phyloP scores from a whole-genome alignment of 2,797 vertebrate species.

The Enteromius treurensis region DNA sequence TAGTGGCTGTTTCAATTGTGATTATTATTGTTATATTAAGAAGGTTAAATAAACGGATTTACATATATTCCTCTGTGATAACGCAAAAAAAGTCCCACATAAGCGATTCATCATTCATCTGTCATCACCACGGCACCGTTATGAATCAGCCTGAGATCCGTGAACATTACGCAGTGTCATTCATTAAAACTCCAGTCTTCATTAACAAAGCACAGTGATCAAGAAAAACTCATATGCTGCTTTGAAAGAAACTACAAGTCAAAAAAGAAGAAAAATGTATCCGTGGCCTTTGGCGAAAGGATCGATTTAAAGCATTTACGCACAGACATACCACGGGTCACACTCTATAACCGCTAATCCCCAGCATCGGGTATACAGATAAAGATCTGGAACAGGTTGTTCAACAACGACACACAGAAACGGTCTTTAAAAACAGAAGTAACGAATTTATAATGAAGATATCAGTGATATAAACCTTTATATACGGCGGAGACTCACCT shows the following conservation, averaged over 20 bases:
- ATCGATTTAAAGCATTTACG: conserved; percentile 18
- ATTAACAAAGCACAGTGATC: background rate
- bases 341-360: conserved; percentile 21
- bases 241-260: background rate
- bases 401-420: conserved; percentile 22
- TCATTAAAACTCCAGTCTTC: conserved; percentile 33
- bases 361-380: conserved; percentile 27
- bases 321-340: conserved; percentile 3
- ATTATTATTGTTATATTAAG: background rate
- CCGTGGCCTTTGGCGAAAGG: background rate
- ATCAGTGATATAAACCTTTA: background rate
- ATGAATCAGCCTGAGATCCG: conserved; percentile 23
- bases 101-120: conserved; percentile 10
- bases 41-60: background rate
- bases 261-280: background rate
- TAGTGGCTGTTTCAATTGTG: background rate
- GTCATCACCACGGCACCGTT: conserved; percentile 17
- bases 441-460: background rate
- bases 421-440: conserved; percentile 5
- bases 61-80: background rate
- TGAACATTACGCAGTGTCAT: conserved; percentile 7
- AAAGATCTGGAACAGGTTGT: conserved; percentile 50
- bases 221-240: background rate
- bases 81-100: background rate
- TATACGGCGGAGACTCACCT: conserved; percentile 70